Evolutionary conservation across 1,140 invertebrate genomes (phyloP).

Genomic region (Wasmannia auropunctata): DNA sequence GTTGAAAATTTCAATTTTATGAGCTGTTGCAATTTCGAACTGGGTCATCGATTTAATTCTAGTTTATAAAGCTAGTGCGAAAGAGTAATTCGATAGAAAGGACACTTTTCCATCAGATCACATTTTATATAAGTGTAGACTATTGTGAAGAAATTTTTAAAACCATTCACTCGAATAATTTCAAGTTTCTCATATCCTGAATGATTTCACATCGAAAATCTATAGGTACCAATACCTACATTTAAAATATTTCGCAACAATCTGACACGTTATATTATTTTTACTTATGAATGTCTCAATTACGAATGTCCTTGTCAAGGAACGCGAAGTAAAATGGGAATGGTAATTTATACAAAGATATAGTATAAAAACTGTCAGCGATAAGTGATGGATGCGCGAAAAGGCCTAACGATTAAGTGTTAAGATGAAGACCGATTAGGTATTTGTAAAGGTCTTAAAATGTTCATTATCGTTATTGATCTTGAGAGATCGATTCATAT

Average conservation of each 20-base stretch:
- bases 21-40: conserved; percentile 6
- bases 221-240: too few species aligned
- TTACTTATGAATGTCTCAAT: neutral
- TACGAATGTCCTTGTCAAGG: neutral
- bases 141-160: neutral
- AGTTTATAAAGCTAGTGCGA: conserved; percentile 11
- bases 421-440: neutral
- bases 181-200: neutral
- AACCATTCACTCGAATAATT: neutral
- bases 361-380: neutral
- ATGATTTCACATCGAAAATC: neutral
- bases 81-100: neutral
- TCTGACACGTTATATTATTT: neutral
- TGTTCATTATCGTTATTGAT: neutral
- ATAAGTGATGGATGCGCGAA: neutral
- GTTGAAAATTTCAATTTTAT: conserved; percentile 32
- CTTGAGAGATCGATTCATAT: neutral
- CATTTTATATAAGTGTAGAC: neutral
- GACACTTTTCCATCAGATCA: conserved; percentile 8
- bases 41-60: conserved; percentile 25
- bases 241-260: neutral
- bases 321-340: neutral
- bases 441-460: conserved; percentile 3
- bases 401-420: neutral
- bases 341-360: neutral